These are phyloP conservation scores for Pachyramphus minor DNA, from an alignment of 2,113 vertebrate genomes.

Conservation along the genomic window DNA sequence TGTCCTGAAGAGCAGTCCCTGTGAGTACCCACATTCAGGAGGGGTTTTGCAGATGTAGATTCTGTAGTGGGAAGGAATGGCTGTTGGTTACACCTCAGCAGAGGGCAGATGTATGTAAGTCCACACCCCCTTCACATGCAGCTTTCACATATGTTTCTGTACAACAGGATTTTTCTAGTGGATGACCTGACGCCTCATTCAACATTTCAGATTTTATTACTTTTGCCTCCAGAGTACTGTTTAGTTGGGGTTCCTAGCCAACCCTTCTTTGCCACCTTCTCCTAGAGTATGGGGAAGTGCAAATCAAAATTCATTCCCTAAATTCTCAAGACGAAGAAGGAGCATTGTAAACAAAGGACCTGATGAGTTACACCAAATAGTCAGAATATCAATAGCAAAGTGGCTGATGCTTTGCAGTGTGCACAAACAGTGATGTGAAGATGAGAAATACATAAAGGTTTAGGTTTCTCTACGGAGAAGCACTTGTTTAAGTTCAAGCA, in stretches of 20 bases:
- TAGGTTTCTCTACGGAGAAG: background rate
- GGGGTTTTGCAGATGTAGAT: background rate
- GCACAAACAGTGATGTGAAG: background rate
- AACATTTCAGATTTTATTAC: background rate
- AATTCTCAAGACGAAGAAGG: background rate
- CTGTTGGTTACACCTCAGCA: background rate
- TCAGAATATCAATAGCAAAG: background rate
- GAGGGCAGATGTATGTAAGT: fast-evolving
- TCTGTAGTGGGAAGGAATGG: background rate
- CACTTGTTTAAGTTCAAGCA: background rate
- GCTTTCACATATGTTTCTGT: background rate
- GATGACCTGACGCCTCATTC: background rate
- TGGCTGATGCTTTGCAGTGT: background rate
- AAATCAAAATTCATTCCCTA: background rate
- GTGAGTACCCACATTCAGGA: background rate
- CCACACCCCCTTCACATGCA: background rate
- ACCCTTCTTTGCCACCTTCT: background rate
- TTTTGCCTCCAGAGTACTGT: background rate
- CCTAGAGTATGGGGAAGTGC: background rate
- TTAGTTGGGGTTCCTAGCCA: background rate
- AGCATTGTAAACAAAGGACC: background rate
- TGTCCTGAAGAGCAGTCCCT: background rate
- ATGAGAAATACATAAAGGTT: background rate
- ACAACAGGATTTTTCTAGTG: background rate
- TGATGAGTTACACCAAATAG: background rate